Evolutionary conservation across 92 coral and sea anemone genomes (phyloP).

Genomic region (Ricordea florida): DNA sequence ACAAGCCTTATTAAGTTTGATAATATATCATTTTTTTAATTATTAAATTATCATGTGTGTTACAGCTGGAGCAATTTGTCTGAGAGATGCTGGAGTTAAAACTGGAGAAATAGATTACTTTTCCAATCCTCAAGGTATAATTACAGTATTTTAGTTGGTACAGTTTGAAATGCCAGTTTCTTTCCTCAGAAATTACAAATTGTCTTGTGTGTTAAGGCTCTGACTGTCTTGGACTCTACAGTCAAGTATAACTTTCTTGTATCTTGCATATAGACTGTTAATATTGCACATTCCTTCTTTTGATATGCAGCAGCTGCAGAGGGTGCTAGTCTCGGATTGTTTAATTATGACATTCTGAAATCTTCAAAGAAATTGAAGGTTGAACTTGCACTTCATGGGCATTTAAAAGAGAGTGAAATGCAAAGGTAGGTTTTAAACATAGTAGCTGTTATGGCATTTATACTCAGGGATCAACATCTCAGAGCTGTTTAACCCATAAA

Average conservation of each 20-base stretch:
- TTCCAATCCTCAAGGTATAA: conserved; percentile 83
- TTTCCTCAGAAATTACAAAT: too few species aligned
- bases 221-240: too few species aligned
- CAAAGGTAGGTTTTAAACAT: not conserved
- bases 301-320: conserved; percentile 81
- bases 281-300: not conserved
- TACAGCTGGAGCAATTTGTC: conserved; percentile 81
- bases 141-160: too few species aligned
- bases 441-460: not conserved
- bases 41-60: not conserved
- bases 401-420: conserved; percentile 6
- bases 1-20: too few species aligned
- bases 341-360: conserved; percentile 79
- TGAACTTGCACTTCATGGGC: conserved; percentile 60
- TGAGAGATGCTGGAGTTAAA: conserved; percentile 78
- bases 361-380: conserved; percentile 67
- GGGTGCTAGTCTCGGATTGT: conserved; percentile 78
- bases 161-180: too few species aligned
- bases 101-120: conserved; percentile 76
- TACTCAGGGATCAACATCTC: too few species aligned
- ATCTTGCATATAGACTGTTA: not conserved
- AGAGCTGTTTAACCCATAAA: too few species aligned
- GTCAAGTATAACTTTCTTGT: not conserved
- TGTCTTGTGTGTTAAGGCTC: too few species aligned
- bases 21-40: too few species aligned